phyloP scores from a whole-genome alignment of 2,113 vertebrate species.

The Andinoacara biseriatus region DNA sequence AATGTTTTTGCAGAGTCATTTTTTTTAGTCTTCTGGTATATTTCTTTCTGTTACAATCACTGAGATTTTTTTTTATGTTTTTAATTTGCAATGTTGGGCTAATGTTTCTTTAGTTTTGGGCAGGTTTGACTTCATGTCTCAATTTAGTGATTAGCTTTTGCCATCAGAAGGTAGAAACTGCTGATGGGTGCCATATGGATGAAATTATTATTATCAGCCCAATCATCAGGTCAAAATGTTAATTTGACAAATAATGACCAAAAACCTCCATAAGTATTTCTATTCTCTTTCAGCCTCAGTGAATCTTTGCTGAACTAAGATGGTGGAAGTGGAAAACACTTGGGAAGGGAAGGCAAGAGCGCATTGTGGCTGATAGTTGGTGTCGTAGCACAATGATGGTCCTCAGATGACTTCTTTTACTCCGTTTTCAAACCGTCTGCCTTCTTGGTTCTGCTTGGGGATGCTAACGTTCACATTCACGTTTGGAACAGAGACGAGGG shows the following conservation, averaged over 20 bases:
- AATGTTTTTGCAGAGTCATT: neutral
- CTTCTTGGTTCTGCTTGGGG: neutral
- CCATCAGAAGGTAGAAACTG: neutral
- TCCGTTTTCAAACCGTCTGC: neutral
- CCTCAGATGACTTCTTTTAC: neutral
- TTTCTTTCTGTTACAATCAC: neutral
- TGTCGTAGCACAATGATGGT: no score
- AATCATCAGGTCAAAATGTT: neutral
- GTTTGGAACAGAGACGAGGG: neutral
- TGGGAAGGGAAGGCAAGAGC: neutral
- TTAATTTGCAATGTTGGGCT: neutral
- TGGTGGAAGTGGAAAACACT: no score
- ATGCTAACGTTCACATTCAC: neutral
- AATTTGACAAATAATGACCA: neutral
- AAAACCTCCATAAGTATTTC: no score
- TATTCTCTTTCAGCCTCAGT: no score
- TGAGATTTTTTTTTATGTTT: no score
- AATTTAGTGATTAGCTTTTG: neutral
- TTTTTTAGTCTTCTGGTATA: neutral
- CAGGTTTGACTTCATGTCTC: neutral
- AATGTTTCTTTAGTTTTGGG: neutral
- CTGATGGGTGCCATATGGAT: no score
- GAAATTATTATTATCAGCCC: neutral
- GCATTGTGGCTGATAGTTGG: no score
- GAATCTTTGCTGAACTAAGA: no score